phyloP scores from a whole-genome alignment of 2,113 vertebrate species.

The Oncorhynchus clarkii region DNA sequence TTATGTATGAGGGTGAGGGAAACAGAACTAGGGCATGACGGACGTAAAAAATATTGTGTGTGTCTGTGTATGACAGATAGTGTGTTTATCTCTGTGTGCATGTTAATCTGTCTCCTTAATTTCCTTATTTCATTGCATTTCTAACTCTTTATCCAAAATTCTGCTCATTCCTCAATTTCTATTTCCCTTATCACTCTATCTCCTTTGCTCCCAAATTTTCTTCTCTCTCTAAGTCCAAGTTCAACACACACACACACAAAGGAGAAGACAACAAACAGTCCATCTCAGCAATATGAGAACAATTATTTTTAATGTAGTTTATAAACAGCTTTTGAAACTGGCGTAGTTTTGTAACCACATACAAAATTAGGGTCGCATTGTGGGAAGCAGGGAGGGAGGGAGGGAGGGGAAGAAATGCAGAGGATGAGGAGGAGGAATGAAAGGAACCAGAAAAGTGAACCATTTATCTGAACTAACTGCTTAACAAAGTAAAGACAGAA shows the following conservation, averaged over 20 bases:
- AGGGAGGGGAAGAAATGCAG: neutral
- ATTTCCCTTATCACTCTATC: slow-evolving; percentile 42
- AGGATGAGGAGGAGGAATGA: neutral
- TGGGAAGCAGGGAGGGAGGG: slow-evolving; percentile 21
- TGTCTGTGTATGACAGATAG: too few relatives aligned
- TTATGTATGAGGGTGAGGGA: too few relatives aligned
- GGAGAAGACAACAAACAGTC: slow-evolving; percentile 47
- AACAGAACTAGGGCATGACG: too few relatives aligned
- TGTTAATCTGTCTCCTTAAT: too few relatives aligned
- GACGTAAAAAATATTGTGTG: too few relatives aligned
- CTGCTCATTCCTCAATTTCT: slow-evolving; percentile 21
- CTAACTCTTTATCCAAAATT: slow-evolving; percentile 27
- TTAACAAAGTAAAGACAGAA: slow-evolving; percentile 13
- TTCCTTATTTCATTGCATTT: slow-evolving; percentile 27
- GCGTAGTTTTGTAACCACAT: slow-evolving; percentile 71
- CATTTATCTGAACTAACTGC: slow-evolving; percentile 58
- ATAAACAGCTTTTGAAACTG: slow-evolving; percentile 75
- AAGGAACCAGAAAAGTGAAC: slow-evolving; percentile 28
- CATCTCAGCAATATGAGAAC: slow-evolving; percentile 64
- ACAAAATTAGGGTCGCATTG: slow-evolving; percentile 66
- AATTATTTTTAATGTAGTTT: slow-evolving; percentile 77
- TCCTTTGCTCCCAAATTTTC: slow-evolving; percentile 39
- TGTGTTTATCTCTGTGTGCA: too few relatives aligned
- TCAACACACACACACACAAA: slow-evolving; percentile 32
- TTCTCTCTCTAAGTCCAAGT: slow-evolving; percentile 19